A percentile compares a stretch with the other conserved stretches of the same genome.
Evolutionary conservation across 1,140 invertebrate genomes (phyloP).

Genomic region (Drosophila yakuba): DNA sequence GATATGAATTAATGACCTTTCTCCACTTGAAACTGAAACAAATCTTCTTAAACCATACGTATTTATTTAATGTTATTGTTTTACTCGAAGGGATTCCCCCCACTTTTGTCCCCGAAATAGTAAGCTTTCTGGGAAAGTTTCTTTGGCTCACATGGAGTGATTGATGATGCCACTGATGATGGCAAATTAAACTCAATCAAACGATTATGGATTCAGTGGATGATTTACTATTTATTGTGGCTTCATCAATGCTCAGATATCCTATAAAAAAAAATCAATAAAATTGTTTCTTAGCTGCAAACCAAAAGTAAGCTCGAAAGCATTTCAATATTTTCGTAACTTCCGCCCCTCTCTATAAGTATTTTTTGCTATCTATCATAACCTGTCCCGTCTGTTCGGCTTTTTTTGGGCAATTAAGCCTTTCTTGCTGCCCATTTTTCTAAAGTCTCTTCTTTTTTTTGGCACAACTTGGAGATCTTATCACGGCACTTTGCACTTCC

Average conservation of each 20-base stretch:
- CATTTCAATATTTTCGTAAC: conserved; percentile 14
- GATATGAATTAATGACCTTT: conserved; percentile 2
- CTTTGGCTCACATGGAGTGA: conserved; percentile 29
- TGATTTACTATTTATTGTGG: conserved; percentile 36
- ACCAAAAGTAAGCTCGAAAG: conserved; percentile 13
- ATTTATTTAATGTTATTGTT: conserved; percentile 15
- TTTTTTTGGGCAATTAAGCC: conserved; percentile 39
- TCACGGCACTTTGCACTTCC: conserved; percentile 60
- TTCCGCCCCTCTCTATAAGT: conserved; percentile 23
- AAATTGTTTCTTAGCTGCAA: neutral
- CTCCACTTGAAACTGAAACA: neutral
- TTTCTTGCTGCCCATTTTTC: conserved; percentile 48
- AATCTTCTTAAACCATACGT: neutral
- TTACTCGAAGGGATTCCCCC: conserved; percentile 24
- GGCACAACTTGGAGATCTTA: conserved; percentile 52
- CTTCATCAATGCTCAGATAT: conserved; percentile 20
- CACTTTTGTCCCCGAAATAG: conserved; percentile 7
- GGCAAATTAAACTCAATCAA: conserved; percentile 38
- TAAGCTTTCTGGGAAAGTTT: conserved; percentile 34
- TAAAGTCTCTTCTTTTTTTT: conserved; percentile 29
- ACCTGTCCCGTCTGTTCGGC: conserved; percentile 25
- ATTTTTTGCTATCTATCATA: conserved; percentile 44
- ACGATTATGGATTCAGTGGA: conserved; percentile 35
- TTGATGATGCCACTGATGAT: conserved; percentile 40
- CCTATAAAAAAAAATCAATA: conserved; percentile 7